A percentile compares a stretch with the other conserved stretches of the same genome.
phyloP scores from a whole-genome alignment of 23 tunicate genomes.

The Ascidia mentula region DNA sequence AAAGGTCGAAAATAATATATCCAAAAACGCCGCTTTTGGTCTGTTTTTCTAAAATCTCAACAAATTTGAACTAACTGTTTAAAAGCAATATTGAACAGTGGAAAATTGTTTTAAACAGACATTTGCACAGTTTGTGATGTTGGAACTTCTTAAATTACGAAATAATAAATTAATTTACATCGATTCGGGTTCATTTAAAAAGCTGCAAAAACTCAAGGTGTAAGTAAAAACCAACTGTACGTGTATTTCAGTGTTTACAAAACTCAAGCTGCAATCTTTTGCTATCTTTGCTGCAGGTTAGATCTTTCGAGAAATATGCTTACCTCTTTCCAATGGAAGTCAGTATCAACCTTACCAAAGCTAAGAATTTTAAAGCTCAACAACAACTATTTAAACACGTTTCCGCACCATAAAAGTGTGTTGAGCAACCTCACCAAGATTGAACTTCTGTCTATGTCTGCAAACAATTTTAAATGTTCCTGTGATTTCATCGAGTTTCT shows the following conservation, averaged over 20 bases:
- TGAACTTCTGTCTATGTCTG: not conserved
- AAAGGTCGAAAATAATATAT: no score
- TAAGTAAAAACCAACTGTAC: not conserved
- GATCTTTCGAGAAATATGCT: not conserved
- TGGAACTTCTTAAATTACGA: not conserved
- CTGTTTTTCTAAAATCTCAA: no score
- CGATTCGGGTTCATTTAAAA: not conserved
- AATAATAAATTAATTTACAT: not conserved
- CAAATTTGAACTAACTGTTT: no score
- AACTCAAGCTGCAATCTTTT: not conserved
- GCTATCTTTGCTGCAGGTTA: not conserved
- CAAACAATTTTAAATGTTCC: not conserved
- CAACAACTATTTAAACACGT: not conserved
- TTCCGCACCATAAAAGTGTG: not conserved
- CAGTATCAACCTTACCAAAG: not conserved
- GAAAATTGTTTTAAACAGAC: not conserved
- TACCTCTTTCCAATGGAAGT: not conserved
- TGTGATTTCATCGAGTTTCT: not conserved
- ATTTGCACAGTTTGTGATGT: not conserved
- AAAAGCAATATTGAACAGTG: not conserved
- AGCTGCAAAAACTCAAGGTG: not conserved
- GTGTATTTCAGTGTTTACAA: not conserved
- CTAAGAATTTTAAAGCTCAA: not conserved
- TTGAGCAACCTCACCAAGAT: not conserved
- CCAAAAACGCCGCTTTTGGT: no score